Evolutionary conservation across 92 coral and sea anemone species (phyloP), one percentile per base, ranked within the genome.

Genomic region (Heliopora coerulea): DNA sequence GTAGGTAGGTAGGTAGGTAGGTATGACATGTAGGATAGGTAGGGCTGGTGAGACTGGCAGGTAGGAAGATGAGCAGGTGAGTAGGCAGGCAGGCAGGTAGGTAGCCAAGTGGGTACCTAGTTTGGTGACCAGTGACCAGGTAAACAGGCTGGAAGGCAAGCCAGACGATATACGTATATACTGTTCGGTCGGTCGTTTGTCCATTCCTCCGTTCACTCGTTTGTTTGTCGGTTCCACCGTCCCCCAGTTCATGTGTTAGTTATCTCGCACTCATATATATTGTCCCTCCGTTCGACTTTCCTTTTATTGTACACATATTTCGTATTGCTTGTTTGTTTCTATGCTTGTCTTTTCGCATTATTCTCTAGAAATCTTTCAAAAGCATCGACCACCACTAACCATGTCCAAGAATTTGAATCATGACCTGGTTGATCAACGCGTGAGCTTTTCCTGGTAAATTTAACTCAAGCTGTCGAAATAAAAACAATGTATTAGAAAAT

Each of bases 361-460:
- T 46, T 15, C 15, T 46, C n/a, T 46, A n/a, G 52, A 46, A 37
- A 37, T 46, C 3, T 46, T 46, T n/a, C 52, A 46, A 46, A 2
- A 8, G 6, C 15, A 3, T 15, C 11, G 42, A n/a, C 42, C 4
- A 37, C 33, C 0, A 85, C 88, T 30, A 66, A 93, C 98, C 91
- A 50, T 93, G 96, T 19, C 93, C 82, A 34, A 93, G 80, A 26
- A 90, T 80, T 72, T 93, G 92, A 27, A 89, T 89, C 96, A 93
- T 93, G 67, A 63, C 82, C 28, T 88, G 83, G 75, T 86, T 88
- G 31, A 89, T 83, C 60, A 87, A 87, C 1, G 75, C 57, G 21
- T 82, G 73, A 17, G 98, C 96, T 64, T 89, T 88, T 21, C 79
- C 83, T 48, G 96, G 89, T 59, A 85, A 85, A 49, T 89, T 96